These are phyloP conservation scores for Drosophila bocki DNA, from an alignment of 1,140 invertebrate genomes.

Conservation along the genomic window DNA sequence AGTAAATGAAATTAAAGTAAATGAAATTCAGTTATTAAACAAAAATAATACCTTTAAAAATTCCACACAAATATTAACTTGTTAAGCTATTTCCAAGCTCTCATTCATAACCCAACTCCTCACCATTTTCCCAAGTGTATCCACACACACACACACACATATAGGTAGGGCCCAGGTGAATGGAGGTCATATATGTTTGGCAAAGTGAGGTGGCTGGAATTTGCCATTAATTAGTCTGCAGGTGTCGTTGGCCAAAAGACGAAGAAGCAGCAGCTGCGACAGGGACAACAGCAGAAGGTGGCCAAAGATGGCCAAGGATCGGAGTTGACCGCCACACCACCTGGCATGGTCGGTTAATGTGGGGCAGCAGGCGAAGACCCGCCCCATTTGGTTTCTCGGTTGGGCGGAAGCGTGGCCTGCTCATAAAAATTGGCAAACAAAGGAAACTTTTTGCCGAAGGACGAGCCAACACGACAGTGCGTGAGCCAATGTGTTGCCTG, in stretches of 20 bases:
- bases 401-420: constrained; percentile 45
- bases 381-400: not conserved
- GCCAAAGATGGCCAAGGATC: constrained; percentile 41
- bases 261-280: constrained; percentile 11
- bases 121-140: constrained; percentile 4
- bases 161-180: constrained; percentile 4
- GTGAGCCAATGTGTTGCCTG: constrained; percentile 49
- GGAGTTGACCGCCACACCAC: constrained; percentile 27
- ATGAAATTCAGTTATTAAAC: too few relatives aligned
- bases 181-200: constrained; percentile 13
- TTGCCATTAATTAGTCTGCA: constrained; percentile 77
- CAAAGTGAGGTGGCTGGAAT: constrained; percentile 46
- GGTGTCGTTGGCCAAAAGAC: constrained; percentile 49
- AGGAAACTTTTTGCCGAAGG: constrained; percentile 71
- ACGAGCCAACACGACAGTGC: constrained; percentile 62
- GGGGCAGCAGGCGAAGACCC: constrained; percentile 2
- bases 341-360: constrained; percentile 13
- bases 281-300: not conserved
- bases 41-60: not conserved
- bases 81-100: too few relatives aligned
- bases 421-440: constrained; percentile 80
- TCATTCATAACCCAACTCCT: too few relatives aligned
- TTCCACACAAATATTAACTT: not conserved
- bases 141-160: not conserved
- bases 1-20: too few relatives aligned